Evolutionary conservation across 2,113 vertebrate species (phyloP).

Genomic region (Sinocyclocheilus rhinocerous): DNA sequence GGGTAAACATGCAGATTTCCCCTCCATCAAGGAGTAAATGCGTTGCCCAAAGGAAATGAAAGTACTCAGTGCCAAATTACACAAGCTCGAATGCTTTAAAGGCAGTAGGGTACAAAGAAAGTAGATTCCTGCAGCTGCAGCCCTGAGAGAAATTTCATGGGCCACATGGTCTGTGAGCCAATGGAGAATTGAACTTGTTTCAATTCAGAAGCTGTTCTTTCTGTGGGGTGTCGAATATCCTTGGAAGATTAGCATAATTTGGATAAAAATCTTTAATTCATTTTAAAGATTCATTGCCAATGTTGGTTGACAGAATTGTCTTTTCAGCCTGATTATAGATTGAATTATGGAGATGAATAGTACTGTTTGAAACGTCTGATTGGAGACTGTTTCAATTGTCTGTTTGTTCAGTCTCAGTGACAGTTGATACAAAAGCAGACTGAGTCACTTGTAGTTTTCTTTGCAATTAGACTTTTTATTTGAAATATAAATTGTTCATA

Average conservation of each 20-base stretch:
- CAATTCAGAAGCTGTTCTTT: constrained; percentile 75
- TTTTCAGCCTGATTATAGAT: not conserved
- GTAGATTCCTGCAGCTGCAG: constrained; percentile 68
- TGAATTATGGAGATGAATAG: constrained; percentile 1
- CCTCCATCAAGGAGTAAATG: constrained; percentile 61
- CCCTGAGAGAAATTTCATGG: constrained; percentile 74
- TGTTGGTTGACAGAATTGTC: not conserved
- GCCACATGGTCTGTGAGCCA: constrained; percentile 65
- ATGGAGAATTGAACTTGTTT: constrained; percentile 68
- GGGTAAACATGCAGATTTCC: constrained; percentile 64
- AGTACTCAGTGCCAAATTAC: constrained; percentile 69
- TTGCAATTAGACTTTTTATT: not conserved
- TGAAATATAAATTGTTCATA: not conserved
- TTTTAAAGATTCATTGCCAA: not conserved
- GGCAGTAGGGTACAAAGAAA: constrained; percentile 65
- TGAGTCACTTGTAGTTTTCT: not conserved
- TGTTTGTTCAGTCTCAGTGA: not conserved
- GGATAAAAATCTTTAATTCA: constrained; percentile 31
- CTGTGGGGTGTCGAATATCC: constrained; percentile 66
- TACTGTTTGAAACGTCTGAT: not conserved
- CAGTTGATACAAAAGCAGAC: constrained; percentile 1
- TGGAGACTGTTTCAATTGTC: not conserved
- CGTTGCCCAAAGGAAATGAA: constrained; percentile 57
- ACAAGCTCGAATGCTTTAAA: constrained; percentile 62
- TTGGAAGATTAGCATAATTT: constrained; percentile 36